phyloP scores from a whole-genome alignment of 1,140 invertebrate species.

The Arion vulgaris region DNA sequence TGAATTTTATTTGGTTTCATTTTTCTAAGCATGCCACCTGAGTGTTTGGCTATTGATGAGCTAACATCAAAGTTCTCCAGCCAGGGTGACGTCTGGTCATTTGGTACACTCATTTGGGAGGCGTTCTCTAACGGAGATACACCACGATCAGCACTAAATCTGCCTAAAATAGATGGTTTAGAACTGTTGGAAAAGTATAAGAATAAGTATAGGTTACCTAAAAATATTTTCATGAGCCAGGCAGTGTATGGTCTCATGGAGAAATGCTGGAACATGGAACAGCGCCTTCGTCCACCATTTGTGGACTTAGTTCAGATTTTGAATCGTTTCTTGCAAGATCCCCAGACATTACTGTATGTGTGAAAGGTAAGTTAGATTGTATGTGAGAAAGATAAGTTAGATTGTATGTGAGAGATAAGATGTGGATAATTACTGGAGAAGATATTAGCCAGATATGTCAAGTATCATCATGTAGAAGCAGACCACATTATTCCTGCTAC shows the following conservation, averaged over 20 bases:
- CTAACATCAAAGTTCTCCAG: slow-evolving; percentile 85
- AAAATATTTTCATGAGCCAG: neutral
- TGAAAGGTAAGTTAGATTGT: too few species aligned
- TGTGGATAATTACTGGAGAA: too few species aligned
- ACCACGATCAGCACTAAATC: neutral
- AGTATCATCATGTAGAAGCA: too few species aligned
- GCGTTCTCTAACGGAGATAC: slow-evolving; percentile 4
- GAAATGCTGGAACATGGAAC: slow-evolving; percentile 92
- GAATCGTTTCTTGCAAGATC: too few species aligned
- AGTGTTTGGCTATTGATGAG: slow-evolving; percentile 87
- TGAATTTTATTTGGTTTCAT: too few species aligned
- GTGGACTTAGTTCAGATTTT: slow-evolving; percentile 14
- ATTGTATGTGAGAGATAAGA: too few species aligned
- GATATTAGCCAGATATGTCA: too few species aligned
- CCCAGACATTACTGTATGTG: too few species aligned
- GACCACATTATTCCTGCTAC: too few species aligned
- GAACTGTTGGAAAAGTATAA: neutral
- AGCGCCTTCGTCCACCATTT: slow-evolving; percentile 82
- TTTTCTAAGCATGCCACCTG: slow-evolving; percentile 81
- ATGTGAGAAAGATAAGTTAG: too few species aligned
- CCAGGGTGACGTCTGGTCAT: slow-evolving; percentile 86
- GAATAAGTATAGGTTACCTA: neutral
- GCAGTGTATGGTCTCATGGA: slow-evolving; percentile 82
- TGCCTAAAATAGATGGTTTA: neutral
- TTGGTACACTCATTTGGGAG: slow-evolving; percentile 26